These are phyloP conservation scores for Mactra quadrangularis DNA, from an alignment of 1,140 invertebrate genomes.

Conservation along the genomic window DNA sequence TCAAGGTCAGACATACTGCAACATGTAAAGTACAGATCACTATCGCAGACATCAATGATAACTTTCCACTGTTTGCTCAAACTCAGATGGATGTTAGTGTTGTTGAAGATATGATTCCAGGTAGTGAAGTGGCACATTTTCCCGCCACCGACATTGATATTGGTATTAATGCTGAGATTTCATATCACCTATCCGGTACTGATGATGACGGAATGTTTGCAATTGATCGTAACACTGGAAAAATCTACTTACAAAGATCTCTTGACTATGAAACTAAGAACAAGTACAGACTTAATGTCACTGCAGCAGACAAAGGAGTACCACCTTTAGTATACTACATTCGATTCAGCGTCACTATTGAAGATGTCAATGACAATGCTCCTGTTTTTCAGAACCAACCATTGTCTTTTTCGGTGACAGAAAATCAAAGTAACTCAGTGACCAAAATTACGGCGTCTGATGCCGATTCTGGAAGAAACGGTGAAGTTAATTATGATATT, in stretches of 20 bases:
- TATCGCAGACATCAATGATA: constrained; percentile 96
- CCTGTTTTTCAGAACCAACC: constrained; percentile 88
- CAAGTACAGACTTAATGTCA: constrained; percentile 95
- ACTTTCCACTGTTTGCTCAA: constrained; percentile 87
- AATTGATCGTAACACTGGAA: constrained; percentile 92
- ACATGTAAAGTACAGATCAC: constrained; percentile 89
- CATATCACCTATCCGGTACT: constrained; percentile 95
- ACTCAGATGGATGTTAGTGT: constrained; percentile 64
- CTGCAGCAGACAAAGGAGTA: constrained; percentile 88
- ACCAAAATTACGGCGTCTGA: constrained; percentile 86
- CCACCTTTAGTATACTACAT: constrained; percentile 82
- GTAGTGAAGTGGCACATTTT: constrained; percentile 73
- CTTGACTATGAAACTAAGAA: constrained; percentile 94
- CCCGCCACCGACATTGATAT: constrained; percentile 81
- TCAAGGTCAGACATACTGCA: constrained; percentile 85
- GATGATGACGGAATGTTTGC: constrained; percentile 94
- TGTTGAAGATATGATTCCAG: constrained; percentile 67
- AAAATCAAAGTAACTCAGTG: constrained; percentile 86
- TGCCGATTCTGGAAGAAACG: constrained; percentile 76
- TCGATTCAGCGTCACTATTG: constrained; percentile 73
- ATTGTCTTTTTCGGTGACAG: constrained; percentile 96
- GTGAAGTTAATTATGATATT: constrained; percentile 90
- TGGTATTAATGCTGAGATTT: constrained; percentile 86
- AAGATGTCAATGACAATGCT: constrained; percentile 97
- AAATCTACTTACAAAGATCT: constrained; percentile 90